A percentile compares a stretch with the other conserved stretches of the same genome.
These are phyloP conservation scores for Phytoseiulus persimilis DNA, from an alignment of 2,888 invertebrate genomes.

Conservation along the genomic window DNA sequence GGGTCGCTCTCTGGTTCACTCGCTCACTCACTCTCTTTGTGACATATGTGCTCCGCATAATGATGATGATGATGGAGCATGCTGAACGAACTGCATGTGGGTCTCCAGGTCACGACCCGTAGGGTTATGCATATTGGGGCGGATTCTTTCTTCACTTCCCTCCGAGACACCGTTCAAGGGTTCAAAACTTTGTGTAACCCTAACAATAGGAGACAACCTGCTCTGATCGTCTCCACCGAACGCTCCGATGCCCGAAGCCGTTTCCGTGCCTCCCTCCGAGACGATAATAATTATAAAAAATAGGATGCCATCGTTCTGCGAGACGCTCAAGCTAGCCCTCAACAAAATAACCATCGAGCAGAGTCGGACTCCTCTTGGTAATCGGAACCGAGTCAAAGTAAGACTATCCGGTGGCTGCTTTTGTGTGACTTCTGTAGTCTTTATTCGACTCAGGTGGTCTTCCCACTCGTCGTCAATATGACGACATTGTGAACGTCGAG, in stretches of 20 bases:
- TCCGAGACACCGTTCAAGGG: neutral
- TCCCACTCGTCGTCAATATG: neutral
- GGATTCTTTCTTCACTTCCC: neutral
- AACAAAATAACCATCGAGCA: too few relatives aligned
- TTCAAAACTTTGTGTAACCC: slow-evolving; percentile 5
- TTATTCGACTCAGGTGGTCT: neutral
- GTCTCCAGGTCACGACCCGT: slow-evolving; percentile 37
- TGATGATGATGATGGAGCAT: slow-evolving; percentile 5
- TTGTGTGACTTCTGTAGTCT: neutral
- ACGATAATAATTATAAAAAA: too few relatives aligned
- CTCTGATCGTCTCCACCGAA: neutral
- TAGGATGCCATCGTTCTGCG: too few relatives aligned
- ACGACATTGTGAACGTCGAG: neutral
- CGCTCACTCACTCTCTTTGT: neutral
- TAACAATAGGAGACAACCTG: neutral
- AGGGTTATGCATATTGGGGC: neutral
- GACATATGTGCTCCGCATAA: neutral
- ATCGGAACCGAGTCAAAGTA: neutral
- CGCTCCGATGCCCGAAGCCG: neutral
- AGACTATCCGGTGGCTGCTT: neutral
- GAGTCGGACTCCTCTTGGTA: too few relatives aligned
- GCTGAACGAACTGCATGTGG: slow-evolving; percentile 8
- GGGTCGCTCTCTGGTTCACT: neutral
- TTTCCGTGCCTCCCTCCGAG: too few relatives aligned
- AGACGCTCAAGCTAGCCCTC: too few relatives aligned